A percentile compares a stretch with the other conserved stretches of the same genome.
Conservation (phyloP, 2,113 vertebrate species). For the Blennius ocellaris region DNA sequence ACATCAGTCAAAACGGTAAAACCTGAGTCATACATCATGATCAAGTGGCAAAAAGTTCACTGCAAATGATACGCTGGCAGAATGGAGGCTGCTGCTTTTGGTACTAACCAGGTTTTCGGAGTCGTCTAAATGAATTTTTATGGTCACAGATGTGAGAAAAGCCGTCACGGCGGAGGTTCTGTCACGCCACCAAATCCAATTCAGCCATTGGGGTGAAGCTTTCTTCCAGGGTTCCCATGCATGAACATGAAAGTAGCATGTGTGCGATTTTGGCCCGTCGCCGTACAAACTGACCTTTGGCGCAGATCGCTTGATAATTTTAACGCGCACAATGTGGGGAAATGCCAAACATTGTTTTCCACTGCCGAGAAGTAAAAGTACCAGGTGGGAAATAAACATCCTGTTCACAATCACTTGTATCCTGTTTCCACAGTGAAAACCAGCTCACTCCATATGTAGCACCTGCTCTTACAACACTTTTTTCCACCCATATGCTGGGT, state of each 20-base stretch:
- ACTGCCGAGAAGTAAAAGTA: slow-evolving; percentile 21
- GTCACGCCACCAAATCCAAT: slow-evolving; percentile 22
- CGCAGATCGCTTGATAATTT: slow-evolving; percentile 27
- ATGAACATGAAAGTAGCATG: background rate
- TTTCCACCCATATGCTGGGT: slow-evolving; percentile 5
- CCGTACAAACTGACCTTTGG: slow-evolving; percentile 21
- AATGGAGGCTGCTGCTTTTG: background rate
- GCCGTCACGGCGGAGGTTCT: background rate
- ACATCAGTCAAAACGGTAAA: slow-evolving; percentile 20
- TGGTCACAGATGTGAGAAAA: slow-evolving; percentile 7
- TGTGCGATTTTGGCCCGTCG: slow-evolving; percentile 8
- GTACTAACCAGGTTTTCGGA: background rate
- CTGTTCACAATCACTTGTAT: slow-evolving; percentile 39
- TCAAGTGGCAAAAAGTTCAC: slow-evolving; percentile 27
- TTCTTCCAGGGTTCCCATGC: slow-evolving; percentile 18
- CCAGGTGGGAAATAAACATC: slow-evolving; percentile 35
- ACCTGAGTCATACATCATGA: slow-evolving; percentile 48
- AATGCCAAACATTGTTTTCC: slow-evolving; percentile 55
- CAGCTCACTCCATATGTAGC: background rate
- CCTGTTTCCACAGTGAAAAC: slow-evolving; percentile 27
- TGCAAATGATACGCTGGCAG: slow-evolving; percentile 36
- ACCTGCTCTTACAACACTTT: background rate
- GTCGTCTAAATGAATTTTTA: background rate
- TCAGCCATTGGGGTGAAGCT: slow-evolving; percentile 3
- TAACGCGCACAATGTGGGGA: slow-evolving; percentile 55